Conservation (phyloP, 2,888 invertebrate species). For the Agrotis ipsilon region DNA sequence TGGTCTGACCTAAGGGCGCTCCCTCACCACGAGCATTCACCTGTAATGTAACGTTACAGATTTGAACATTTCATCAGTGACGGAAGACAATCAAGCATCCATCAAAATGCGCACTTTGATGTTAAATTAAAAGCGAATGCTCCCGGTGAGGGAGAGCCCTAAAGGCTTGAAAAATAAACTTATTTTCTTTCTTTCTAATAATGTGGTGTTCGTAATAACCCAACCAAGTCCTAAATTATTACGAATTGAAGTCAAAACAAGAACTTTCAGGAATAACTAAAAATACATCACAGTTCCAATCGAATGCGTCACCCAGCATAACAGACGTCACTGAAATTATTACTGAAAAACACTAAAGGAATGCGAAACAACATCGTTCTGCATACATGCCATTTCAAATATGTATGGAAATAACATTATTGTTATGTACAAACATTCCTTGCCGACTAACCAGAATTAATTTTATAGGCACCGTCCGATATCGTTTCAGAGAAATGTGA, state of each 20-base stretch:
- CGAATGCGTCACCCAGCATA: conserved; percentile 35
- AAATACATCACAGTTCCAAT: conserved; percentile 19
- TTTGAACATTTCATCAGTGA: too few species aligned
- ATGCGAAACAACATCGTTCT: conserved; percentile 20
- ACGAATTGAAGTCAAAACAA: conserved; percentile 10
- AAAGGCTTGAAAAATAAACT: too few species aligned
- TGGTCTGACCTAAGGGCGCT: too few species aligned
- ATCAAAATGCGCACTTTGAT: too few species aligned
- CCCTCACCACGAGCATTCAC: too few species aligned
- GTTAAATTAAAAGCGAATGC: too few species aligned
- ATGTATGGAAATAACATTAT: conserved; percentile 49
- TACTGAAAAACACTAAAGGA: conserved; percentile 46
- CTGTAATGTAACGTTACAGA: too few species aligned
- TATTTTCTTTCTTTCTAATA: too few species aligned
- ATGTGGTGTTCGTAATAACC: not conserved
- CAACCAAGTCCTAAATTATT: conserved; percentile 2
- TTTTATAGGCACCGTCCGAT: conserved; percentile 29
- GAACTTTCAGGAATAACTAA: conserved; percentile 36
- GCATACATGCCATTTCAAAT: conserved; percentile 1
- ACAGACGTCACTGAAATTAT: conserved; percentile 29
- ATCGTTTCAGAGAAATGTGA: conserved; percentile 62
- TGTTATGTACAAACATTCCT: conserved; percentile 43
- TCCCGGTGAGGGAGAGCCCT: too few species aligned
- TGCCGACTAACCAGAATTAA: conserved; percentile 46
- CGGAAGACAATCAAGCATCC: too few species aligned